A percentile compares a stretch with the other conserved stretches of the same genome.
phyloP scores from a whole-genome alignment of 2,113 vertebrate species.

The Loxodonta africana region DNA sequence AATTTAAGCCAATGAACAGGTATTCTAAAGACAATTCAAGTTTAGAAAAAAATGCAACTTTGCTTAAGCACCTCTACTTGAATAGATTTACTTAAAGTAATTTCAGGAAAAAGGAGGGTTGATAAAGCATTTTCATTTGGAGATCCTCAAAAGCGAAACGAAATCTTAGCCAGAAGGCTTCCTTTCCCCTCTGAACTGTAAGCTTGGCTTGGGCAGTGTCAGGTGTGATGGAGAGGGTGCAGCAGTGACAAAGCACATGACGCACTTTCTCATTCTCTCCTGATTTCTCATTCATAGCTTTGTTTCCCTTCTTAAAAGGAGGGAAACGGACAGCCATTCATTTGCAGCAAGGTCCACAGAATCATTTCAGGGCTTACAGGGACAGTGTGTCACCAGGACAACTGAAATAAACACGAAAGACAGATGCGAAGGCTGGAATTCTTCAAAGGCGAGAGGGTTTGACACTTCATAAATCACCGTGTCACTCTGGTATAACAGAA shows the following conservation, averaged over 20 bases:
- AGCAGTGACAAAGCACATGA: constrained; percentile 82
- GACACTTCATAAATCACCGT: constrained; percentile 88
- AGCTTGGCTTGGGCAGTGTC: constrained; percentile 45
- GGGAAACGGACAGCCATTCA: constrained; percentile 67
- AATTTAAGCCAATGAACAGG: constrained; percentile 71
- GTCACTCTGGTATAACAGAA: constrained; percentile 84
- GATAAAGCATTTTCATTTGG: constrained; percentile 72
- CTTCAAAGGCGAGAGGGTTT: constrained; percentile 85
- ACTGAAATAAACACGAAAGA: constrained; percentile 86
- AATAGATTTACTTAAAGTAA: constrained; percentile 76
- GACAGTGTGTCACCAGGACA: constrained; percentile 83
- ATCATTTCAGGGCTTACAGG: constrained; percentile 78
- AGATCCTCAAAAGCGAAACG: constrained; percentile 69
- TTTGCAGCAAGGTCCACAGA: constrained; percentile 77
- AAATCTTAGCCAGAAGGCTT: constrained; percentile 69
- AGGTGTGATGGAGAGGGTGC: constrained; percentile 81
- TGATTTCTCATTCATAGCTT: constrained; percentile 83
- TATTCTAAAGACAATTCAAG: constrained; percentile 67
- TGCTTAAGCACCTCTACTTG: constrained; percentile 66
- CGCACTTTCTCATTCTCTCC: constrained; percentile 74
- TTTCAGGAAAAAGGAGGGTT: not conserved
- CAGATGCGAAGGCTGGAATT: constrained; percentile 86
- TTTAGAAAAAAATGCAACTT: constrained; percentile 60
- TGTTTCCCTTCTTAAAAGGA: constrained; percentile 69
- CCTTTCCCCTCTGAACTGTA: constrained; percentile 68